These are phyloP conservation scores for Craniophora ligustri DNA, from an alignment of 2,888 invertebrate species.

Conservation along the genomic window DNA sequence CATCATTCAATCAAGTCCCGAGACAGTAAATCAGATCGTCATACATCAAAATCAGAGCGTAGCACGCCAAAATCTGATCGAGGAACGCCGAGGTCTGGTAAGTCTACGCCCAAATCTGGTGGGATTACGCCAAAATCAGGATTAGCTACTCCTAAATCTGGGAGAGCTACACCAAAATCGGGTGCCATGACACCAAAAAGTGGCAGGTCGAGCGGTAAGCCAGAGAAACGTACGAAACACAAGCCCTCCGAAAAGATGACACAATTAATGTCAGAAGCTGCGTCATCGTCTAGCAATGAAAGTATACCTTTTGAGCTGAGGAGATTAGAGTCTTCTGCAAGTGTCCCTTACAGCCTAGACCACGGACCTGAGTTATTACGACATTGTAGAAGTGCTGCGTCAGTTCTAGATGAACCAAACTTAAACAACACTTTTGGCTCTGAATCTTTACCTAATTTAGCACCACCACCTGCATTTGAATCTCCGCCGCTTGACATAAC, in stretches of 20 bases:
- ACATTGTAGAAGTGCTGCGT: constrained; percentile 88
- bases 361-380: constrained; percentile 84
- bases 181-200: constrained; percentile 88
- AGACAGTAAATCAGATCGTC: constrained; percentile 85
- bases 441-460: constrained; percentile 92
- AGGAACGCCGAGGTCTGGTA: constrained; percentile 80
- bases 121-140: constrained; percentile 82
- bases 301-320: constrained; percentile 85
- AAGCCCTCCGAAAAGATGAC: constrained; percentile 87
- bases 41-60: constrained; percentile 83
- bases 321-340: constrained; percentile 88
- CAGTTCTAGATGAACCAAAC: constrained; percentile 88
- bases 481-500: constrained; percentile 86
- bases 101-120: constrained; percentile 82
- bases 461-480: constrained; percentile 89
- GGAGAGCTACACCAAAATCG: constrained; percentile 80
- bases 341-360: constrained; percentile 90
- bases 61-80: constrained; percentile 85
- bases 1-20: constrained; percentile 85
- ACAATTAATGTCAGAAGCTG: constrained; percentile 87
- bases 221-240: constrained; percentile 82
- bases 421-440: constrained; percentile 87
- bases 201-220: constrained; percentile 86
- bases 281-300: constrained; percentile 89
- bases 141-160: constrained; percentile 82